Evolutionary conservation across 1,140 invertebrate species (phyloP), one percentile per base, ranked within the genome.

Genomic region (Drosophila kurseongensis): DNA sequence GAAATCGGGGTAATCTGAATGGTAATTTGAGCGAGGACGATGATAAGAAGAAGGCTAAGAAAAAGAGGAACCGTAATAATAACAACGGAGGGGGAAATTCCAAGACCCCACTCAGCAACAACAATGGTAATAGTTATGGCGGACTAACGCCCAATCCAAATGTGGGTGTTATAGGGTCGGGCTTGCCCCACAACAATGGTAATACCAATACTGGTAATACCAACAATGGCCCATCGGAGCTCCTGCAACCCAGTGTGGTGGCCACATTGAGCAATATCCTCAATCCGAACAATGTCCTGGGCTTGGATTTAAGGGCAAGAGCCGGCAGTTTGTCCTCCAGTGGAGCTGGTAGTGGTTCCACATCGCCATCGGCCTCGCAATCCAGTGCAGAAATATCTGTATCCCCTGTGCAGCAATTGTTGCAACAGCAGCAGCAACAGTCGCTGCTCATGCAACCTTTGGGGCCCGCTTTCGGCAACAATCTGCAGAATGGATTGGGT

Each of bases 311-410:
- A 27, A 91, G 95, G 0, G 93, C 93, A 14, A 93, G 95, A 14
- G 81, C 88, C 4, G 81, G 82, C 16, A 91, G 90, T 18, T 62
- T 92, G 9, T 90, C 88, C 14, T 92, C 91, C 9, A 55, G 93
- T 95, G 85, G 85, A 8, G 71, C 60, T 13, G 95, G 95, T 44
- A 96, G 95, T 54, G 95, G 94, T 5, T 95, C 93, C 73, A 96
- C 95, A 56, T 96, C 94, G 48, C 95, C 94, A 44, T 95, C 95
- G 78, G 95, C 93, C 63, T 94, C 94, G 9, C 95, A 93, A 78
- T 95, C 93, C 62, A 95, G 94, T 93, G 96, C 93, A 93, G 96
- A 94, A 93, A 96, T 93, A 92, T 96, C 95, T 94, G 94, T 94
- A 78, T 96, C 93, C 86, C 96, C 94, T 73, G 94, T 94, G 79